Conservation (phyloP, 2,113 vertebrate species). For the Lates calcarifer region DNA sequence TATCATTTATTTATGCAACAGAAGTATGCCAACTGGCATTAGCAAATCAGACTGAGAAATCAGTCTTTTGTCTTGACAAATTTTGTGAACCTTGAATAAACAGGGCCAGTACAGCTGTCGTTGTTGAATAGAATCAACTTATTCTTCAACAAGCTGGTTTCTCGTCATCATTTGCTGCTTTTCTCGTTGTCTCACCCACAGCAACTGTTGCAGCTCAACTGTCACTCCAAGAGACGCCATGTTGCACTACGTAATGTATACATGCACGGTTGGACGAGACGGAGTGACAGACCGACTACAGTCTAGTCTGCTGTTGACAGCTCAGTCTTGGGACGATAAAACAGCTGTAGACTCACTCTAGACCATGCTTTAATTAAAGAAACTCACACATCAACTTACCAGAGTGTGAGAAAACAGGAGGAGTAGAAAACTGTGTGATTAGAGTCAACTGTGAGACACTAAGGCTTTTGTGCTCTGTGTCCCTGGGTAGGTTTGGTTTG, state of each 20-base stretch:
- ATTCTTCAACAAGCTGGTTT: constrained; percentile 45
- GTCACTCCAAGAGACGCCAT: constrained; percentile 30
- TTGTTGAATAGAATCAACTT: constrained; percentile 36
- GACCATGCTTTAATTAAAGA: constrained; percentile 30
- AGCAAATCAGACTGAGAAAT: constrained; percentile 11
- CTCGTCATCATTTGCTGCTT: constrained; percentile 27
- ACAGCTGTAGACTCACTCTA: constrained; percentile 27
- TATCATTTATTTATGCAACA: background rate
- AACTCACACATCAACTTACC: background rate
- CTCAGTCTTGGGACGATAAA: constrained; percentile 10
- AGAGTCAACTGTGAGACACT: background rate
- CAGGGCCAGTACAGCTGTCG: constrained; percentile 38
- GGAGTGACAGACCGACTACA: background rate
- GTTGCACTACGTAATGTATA: constrained; percentile 19
- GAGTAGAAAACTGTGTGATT: background rate
- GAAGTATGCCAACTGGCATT: background rate
- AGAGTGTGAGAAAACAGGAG: constrained; percentile 11
- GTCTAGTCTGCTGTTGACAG: constrained; percentile 34
- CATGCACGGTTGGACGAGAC: constrained; percentile 15
- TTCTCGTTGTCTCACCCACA: constrained; percentile 24
- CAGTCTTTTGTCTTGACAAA: constrained; percentile 1
- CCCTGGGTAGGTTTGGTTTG: background rate
- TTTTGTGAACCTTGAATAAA: constrained; percentile 26
- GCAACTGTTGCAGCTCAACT: constrained; percentile 38
- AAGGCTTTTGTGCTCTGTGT: background rate